Evolutionary conservation across 2,113 vertebrate genomes (phyloP), one percentile per base, ranked within the genome.

Genomic region (Urocolius indicus): DNA sequence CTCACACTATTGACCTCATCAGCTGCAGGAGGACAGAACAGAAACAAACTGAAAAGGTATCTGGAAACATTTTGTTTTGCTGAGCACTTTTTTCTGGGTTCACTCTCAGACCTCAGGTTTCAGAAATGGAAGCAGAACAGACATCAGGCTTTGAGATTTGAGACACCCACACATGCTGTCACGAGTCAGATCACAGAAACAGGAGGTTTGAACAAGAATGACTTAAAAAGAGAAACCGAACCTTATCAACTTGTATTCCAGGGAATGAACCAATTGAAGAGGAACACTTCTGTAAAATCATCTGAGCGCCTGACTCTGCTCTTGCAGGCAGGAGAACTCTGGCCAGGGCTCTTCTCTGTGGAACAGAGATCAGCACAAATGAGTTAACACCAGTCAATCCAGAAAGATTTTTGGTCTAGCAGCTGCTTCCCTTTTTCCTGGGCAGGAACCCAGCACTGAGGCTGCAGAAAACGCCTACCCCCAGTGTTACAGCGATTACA

Each of bases 1-100:
- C 26, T 17, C 77, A 46, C 51, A 4, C 34, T 29, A 75, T 62
- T 22, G 32, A 38, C 51, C 66, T 69, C 72, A 27, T 18, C 86
- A 23, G 29, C 77, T 68, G 71, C 86, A 79, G 58, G 3, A 72
- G 69, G 89, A 72, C 81, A 87, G 80, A 80, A 61, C 10, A 41
- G 87, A 94, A 84, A 74, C 49, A 34, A 94, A 94, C 92, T 84
- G 90, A 96, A 91, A 96, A 94, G 43, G 89, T 13, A 85, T 76
- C 73, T 73, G 77, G 90, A 61, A 19, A 18, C 54, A 49, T 63
- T 45, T 61, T 20, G 45, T 89, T 87, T 90, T 82, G 84, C 84
- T 86, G 69, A 82, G n/a, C 57, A 18, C 75, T 71, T 83, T 52
- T 41, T 43, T 74, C 75, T 58, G 51, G 22, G 75, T 87, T 93